Evolutionary conservation across 2,888 invertebrate genomes (phyloP).

Genomic region (Tribolium freemani): DNA sequence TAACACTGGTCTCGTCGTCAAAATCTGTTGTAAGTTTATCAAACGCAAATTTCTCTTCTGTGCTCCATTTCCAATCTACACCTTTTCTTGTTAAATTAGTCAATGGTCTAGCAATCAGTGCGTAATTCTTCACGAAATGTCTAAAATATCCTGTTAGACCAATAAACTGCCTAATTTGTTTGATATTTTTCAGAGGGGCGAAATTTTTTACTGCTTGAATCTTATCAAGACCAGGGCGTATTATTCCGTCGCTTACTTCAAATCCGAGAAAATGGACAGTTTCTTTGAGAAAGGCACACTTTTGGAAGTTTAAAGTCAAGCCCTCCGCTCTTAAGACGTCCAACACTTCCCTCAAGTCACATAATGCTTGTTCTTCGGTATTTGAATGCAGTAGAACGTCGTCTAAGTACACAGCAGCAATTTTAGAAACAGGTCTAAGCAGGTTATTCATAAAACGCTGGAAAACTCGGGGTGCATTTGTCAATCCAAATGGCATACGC

Average conservation of each 20-base stretch:
- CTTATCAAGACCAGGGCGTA: slow-evolving; percentile 50
- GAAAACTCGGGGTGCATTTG: slow-evolving; percentile 47
- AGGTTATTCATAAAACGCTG: slow-evolving; percentile 46
- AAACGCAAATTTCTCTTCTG: too few relatives aligned
- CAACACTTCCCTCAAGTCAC: slow-evolving; percentile 29
- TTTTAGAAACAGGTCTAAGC: slow-evolving; percentile 29
- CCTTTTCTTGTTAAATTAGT: too few relatives aligned
- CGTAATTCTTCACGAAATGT: too few relatives aligned
- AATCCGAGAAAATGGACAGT: slow-evolving; percentile 41
- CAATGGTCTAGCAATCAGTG: too few relatives aligned
- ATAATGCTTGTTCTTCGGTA: slow-evolving; percentile 33
- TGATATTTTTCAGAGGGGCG: slow-evolving; percentile 48
- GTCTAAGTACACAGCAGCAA: slow-evolving; percentile 43
- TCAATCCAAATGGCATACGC: slow-evolving; percentile 45
- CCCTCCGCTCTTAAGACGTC: slow-evolving; percentile 40
- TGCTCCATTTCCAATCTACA: too few relatives aligned
- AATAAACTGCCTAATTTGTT: slow-evolving; percentile 53
- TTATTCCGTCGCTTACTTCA: slow-evolving; percentile 41
- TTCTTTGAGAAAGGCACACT: slow-evolving; percentile 40
- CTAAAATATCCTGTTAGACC: slow-evolving; percentile 54
- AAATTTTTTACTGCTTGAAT: slow-evolving; percentile 52
- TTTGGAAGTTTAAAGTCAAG: slow-evolving; percentile 41
- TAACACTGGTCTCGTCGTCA: too few relatives aligned
- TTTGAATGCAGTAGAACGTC: slow-evolving; percentile 41
- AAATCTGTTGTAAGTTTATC: too few relatives aligned